Percentiles rank a stretch among this genome's conserved stretches.
phyloP scores from a whole-genome alignment of 2,113 vertebrate genomes.

The Etheostoma cragini region DNA sequence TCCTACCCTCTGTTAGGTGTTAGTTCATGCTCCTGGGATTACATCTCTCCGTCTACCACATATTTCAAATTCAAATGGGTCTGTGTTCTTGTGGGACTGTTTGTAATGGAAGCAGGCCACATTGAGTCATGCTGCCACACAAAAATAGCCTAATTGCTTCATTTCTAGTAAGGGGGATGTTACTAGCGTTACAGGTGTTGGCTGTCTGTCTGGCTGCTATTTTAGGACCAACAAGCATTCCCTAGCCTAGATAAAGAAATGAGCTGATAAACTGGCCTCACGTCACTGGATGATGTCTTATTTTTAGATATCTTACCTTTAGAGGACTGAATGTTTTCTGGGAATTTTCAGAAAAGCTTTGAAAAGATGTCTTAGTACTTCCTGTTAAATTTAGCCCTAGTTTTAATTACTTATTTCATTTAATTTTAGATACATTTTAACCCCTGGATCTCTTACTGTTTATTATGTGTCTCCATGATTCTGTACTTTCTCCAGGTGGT shows the following conservation, averaged over 20 bases:
- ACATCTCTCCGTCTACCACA: background rate
- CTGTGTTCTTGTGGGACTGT: slow-evolving; percentile 10
- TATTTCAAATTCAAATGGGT: background rate
- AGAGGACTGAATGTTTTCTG: background rate
- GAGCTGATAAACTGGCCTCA: slow-evolving; percentile 11
- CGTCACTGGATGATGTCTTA: slow-evolving; percentile 18
- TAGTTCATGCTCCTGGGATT: background rate
- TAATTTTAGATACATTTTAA: background rate
- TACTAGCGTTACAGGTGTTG: background rate
- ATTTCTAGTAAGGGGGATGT: background rate
- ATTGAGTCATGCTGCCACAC: slow-evolving; percentile 22
- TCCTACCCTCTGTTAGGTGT: background rate
- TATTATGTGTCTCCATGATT: background rate
- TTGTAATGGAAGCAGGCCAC: slow-evolving; percentile 37
- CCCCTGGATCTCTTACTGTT: background rate
- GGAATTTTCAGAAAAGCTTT: background rate
- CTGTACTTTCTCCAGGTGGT: slow-evolving; percentile 84
- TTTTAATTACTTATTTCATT: background rate
- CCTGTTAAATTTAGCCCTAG: background rate
- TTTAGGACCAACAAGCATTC: slow-evolving; percentile 7
- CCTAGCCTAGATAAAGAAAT: slow-evolving; percentile 26
- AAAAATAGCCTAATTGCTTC: slow-evolving; percentile 34
- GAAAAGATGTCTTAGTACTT: background rate
- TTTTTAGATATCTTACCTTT: slow-evolving; percentile 33
- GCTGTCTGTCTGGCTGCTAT: background rate